These are phyloP conservation scores for Idaea biselata DNA, from an alignment of 2,888 invertebrate species.

Conservation along the genomic window DNA sequence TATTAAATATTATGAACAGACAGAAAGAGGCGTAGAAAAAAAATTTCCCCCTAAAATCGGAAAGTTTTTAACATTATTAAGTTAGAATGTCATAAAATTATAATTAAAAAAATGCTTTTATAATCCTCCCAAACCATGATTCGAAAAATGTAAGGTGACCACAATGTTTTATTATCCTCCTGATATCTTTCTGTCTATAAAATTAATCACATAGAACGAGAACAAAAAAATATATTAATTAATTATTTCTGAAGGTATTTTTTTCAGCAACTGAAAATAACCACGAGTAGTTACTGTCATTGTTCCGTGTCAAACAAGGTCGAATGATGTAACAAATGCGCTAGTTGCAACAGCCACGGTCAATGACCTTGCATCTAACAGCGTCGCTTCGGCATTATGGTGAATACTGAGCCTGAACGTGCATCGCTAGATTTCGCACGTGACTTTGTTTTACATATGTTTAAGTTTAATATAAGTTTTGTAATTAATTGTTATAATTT, in stretches of 20 bases:
- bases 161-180: too few relatives aligned
- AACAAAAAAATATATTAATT: slow-evolving; percentile 27
- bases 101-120: too few relatives aligned
- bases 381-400: slow-evolving; percentile 44
- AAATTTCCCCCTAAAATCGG: too few relatives aligned
- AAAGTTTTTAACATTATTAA: too few relatives aligned
- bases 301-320: slow-evolving; percentile 73
- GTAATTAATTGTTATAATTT: background rate
- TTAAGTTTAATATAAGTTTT: too few relatives aligned
- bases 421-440: slow-evolving; percentile 1
- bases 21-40: too few relatives aligned
- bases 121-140: too few relatives aligned
- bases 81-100: too few relatives aligned
- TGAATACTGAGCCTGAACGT: slow-evolving; percentile 42
- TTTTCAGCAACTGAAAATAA: background rate
- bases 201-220: background rate
- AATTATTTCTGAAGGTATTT: background rate
- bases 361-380: slow-evolving; percentile 63
- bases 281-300: slow-evolving; percentile 38
- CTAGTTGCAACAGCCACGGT: slow-evolving; percentile 65
- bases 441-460: slow-evolving; percentile 5
- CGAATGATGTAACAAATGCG: slow-evolving; percentile 68
- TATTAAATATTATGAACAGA: too few relatives aligned
- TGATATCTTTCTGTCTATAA: too few relatives aligned
- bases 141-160: too few relatives aligned